Conservation (phyloP, 1,140 invertebrate species). For the Caenorhabditis elegans region DNA sequence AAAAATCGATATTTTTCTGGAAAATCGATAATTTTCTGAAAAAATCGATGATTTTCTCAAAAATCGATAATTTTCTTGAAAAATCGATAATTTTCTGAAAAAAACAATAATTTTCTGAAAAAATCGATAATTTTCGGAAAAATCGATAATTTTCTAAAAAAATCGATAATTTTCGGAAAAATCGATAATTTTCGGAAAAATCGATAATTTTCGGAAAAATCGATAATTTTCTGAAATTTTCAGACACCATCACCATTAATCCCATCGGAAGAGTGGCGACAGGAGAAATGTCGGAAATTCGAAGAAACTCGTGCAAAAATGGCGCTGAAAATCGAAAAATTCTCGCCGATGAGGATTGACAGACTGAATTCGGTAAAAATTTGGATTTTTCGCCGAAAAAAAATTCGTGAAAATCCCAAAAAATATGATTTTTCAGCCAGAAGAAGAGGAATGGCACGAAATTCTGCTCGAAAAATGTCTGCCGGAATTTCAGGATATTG, state of each 20-base stretch:
- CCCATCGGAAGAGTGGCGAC: background rate
- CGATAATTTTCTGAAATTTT: background rate
- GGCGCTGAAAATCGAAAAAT: background rate
- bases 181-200: too few species aligned
- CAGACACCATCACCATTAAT: background rate
- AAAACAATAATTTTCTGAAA: too few species aligned
- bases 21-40: too few species aligned
- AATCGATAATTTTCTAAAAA: too few species aligned
- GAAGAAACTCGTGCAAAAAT: background rate
- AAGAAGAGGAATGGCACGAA: conserved; percentile 13
- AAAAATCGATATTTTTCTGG: too few species aligned
- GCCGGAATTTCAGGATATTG: background rate
- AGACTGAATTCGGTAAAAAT: background rate
- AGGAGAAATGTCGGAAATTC: background rate
- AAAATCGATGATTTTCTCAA: too few species aligned
- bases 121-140: too few species aligned
- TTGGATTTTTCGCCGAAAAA: background rate
- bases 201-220: too few species aligned
- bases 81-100: too few species aligned
- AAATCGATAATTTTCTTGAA: too few species aligned
- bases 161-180: too few species aligned
- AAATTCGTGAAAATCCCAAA: too few species aligned
- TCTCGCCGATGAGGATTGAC: background rate
- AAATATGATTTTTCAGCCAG: background rate
- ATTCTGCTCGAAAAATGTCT: conserved; percentile 18